phyloP scores from a whole-genome alignment of 1,140 invertebrate genomes.

The Lordiphosa clarofinis region DNA sequence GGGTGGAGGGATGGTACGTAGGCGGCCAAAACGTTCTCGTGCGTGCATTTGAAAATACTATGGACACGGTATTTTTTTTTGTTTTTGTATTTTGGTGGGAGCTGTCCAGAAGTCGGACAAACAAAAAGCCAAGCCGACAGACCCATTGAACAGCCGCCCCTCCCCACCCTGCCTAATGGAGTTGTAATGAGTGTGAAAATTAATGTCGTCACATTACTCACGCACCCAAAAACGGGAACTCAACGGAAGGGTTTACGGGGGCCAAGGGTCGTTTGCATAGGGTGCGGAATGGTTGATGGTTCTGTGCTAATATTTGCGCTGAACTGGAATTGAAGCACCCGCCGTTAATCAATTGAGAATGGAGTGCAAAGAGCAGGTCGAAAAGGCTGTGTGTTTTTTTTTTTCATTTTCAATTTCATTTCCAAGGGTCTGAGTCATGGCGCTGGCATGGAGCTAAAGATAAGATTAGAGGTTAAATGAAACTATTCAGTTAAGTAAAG shows the following conservation, averaged over 20 bases:
- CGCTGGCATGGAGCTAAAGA: constrained; percentile 19
- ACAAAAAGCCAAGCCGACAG: constrained; percentile 32
- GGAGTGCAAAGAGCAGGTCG: constrained; percentile 14
- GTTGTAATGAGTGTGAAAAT: constrained; percentile 78
- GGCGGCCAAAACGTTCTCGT: constrained; percentile 40
- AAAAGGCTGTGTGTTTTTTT: neutral
- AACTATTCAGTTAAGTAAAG: constrained; percentile 27
- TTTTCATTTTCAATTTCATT: constrained; percentile 11
- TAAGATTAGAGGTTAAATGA: constrained; percentile 21
- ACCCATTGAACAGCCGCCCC: constrained; percentile 9
- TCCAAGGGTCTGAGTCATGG: constrained; percentile 27
- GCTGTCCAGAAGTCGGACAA: constrained; percentile 7
- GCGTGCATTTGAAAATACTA: constrained; percentile 53
- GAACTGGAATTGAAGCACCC: constrained; percentile 47
- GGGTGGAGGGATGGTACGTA: constrained; percentile 1
- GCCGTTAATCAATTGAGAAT: constrained; percentile 52
- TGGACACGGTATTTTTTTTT: constrained; percentile 42
- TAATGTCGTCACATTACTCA: constrained; percentile 78
- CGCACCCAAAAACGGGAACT: constrained; percentile 52
- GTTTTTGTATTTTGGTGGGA: constrained; percentile 41
- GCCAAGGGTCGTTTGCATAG: neutral
- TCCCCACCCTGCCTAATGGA: constrained; percentile 52
- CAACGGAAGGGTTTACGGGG: constrained; percentile 9
- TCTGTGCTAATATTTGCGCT: constrained; percentile 64
- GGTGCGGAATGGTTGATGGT: constrained; percentile 16